Evolutionary conservation across 2,797 vertebrate species (phyloP).

Genomic region (Naso thynnoides): DNA sequence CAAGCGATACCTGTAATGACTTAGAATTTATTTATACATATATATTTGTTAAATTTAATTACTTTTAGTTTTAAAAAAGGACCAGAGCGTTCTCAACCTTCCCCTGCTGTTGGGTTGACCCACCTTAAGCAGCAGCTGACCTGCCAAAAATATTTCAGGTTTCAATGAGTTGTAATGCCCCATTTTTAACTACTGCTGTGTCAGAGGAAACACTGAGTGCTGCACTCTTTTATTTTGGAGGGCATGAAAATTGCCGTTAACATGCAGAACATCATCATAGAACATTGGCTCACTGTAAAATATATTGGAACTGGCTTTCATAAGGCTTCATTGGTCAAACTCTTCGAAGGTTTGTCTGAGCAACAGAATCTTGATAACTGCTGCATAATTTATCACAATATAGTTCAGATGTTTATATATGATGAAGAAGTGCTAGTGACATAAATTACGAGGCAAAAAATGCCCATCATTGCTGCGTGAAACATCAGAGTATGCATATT

Average conservation of each 20-base stretch:
- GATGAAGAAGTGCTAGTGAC: conserved; percentile 2
- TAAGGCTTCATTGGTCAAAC: conserved; percentile 5
- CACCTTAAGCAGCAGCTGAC: conserved; percentile 17
- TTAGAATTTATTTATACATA: not conserved
- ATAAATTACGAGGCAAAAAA: conserved; percentile 18
- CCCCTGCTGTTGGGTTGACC: not conserved
- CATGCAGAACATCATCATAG: not conserved
- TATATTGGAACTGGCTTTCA: not conserved
- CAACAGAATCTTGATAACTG: not conserved
- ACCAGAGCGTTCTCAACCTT: not conserved
- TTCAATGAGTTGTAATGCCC: conserved; percentile 23
- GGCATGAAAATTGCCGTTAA: conserved; percentile 6
- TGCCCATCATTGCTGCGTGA: not conserved
- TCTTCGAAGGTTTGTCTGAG: not conserved
- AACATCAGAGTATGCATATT: conserved; percentile 5
- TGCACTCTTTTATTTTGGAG: conserved; percentile 17
- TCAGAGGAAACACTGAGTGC: conserved; percentile 7
- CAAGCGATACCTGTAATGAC: too few species aligned
- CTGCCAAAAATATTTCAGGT: not conserved
- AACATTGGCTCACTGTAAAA: not conserved
- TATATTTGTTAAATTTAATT: not conserved
- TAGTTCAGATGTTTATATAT: conserved; percentile 1
- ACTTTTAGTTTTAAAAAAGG: not conserved
- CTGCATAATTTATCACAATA: not conserved
- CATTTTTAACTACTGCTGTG: conserved; percentile 26